phyloP scores from a whole-genome alignment of 2,113 vertebrate species.

The Centropristis striata region DNA sequence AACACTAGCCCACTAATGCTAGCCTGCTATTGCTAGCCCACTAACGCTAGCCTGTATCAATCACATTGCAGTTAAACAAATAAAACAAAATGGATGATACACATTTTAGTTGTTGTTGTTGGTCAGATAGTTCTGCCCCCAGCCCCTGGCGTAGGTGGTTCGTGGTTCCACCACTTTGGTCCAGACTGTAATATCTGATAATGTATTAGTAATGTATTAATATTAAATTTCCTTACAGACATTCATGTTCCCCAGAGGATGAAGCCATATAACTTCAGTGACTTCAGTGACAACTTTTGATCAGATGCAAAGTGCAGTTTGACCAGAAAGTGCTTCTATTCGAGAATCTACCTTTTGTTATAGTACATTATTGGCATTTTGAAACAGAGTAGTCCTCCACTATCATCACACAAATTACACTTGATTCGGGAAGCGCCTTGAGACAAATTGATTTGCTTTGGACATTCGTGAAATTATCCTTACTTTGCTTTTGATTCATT shows the following conservation, averaged over 20 bases:
- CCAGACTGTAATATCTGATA: neutral
- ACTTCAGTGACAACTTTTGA: neutral
- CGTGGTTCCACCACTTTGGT: no score
- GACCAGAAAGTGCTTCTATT: neutral
- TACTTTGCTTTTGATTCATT: slow-evolving; percentile 15
- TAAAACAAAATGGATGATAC: no score
- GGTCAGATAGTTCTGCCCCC: no score
- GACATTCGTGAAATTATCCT: slow-evolving; percentile 19
- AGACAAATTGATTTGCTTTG: slow-evolving; percentile 24
- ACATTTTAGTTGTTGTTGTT: no score
- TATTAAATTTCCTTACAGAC: neutral
- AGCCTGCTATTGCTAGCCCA: no score
- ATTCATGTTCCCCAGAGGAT: neutral
- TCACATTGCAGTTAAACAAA: no score
- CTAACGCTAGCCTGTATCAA: no score
- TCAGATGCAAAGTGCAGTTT: neutral
- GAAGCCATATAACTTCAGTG: neutral
- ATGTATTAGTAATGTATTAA: neutral
- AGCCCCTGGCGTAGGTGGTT: no score
- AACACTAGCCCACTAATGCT: no score
- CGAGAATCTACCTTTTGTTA: neutral
- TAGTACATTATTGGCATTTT: neutral
- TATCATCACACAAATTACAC: neutral
- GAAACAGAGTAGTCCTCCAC: neutral
- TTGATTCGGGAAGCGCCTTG: neutral